Evolutionary conservation across 2,113 vertebrate genomes (phyloP), one percentile per base, ranked within the genome.

Genomic region (Chloropsis cyanopogon): DNA sequence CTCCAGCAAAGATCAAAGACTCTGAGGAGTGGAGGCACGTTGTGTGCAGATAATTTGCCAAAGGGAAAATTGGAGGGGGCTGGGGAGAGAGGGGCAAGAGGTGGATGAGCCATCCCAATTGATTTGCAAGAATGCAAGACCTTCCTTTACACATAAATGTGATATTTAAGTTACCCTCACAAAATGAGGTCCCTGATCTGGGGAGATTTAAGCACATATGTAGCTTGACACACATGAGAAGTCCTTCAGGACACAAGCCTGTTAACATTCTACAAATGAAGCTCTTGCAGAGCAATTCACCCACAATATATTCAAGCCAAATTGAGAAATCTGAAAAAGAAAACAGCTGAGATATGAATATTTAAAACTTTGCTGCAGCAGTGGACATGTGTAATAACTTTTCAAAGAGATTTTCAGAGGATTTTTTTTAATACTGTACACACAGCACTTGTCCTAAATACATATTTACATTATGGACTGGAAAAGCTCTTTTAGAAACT

Each of bases 361-460:
- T 97, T 97, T 97, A 96, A 97, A 97, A 89, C 54, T 88, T 92
- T 49, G 71, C 64, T 93, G 94, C 66, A 92, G 86, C 96, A 93
- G 76, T 97, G 93, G 95, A 96, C 93, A 91, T 88, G 78, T 97
- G 90, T 93, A 96, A 97, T 95, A 96, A 96, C 84, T 96, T 97
- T 96, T 97, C 96, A 96, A 97, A 96, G 93, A 93, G 83, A 95
- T 95, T 94, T 96, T 92, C 93, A 90, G 93, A 95, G 71, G 87
- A 72, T 72, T 93, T 94, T 93, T 94, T 86, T 93, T 91, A 95
- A 92, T 83, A 77, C 82, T 95, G 86, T 95, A 89, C 95, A 92
- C 93, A 95, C 71, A 96, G 86, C 92, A 82, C 96, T 97, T 97
- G 95, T 92, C 96, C 96, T 95, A 97, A 96, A 97, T 97, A 96